A percentile compares a stretch with the other conserved stretches of the same genome.
These are phyloP conservation scores for Oxyteleia sp. DNA, from an alignment of 2,888 invertebrate species.

Conservation along the genomic window DNA sequence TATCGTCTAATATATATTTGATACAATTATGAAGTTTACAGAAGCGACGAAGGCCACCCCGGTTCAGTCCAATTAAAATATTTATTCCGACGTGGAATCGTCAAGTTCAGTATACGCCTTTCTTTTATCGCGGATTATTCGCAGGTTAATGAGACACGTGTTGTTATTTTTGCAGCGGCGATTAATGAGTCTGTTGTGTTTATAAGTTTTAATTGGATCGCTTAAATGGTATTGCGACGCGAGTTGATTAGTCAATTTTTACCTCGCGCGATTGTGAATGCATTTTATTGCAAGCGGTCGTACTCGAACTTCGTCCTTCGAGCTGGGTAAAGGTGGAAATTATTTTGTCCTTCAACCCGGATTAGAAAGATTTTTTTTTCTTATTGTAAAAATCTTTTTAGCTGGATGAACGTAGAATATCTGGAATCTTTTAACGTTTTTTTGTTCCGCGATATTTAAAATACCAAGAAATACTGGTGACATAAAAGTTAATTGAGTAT, in stretches of 20 bases:
- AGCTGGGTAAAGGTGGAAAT: conserved; percentile 16
- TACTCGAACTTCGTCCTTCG: background rate
- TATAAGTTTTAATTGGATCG: conserved; percentile 52
- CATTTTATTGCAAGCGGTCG: too few relatives aligned
- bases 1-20: conserved; percentile 69
- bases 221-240: conserved; percentile 23
- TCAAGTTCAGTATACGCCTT: conserved; percentile 12
- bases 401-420: too few relatives aligned
- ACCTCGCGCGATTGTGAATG: background rate
- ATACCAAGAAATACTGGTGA: too few relatives aligned
- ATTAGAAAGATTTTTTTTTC: too few relatives aligned
- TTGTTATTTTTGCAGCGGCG: conserved; percentile 29
- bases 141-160: conserved; percentile 53
- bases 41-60: conserved; percentile 37
- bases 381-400: too few relatives aligned
- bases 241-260: conserved; percentile 37
- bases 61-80: conserved; percentile 62
- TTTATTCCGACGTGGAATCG: conserved; percentile 27
- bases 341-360: too few relatives aligned
- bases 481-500: too few relatives aligned
- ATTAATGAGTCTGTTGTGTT: conserved; percentile 43
- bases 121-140: conserved; percentile 44
- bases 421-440: too few relatives aligned
- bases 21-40: conserved; percentile 67
- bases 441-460: too few relatives aligned